Base-by-base conservation (phyloP, 1,140 invertebrate species). In the Zelostemma sp. region DNA sequence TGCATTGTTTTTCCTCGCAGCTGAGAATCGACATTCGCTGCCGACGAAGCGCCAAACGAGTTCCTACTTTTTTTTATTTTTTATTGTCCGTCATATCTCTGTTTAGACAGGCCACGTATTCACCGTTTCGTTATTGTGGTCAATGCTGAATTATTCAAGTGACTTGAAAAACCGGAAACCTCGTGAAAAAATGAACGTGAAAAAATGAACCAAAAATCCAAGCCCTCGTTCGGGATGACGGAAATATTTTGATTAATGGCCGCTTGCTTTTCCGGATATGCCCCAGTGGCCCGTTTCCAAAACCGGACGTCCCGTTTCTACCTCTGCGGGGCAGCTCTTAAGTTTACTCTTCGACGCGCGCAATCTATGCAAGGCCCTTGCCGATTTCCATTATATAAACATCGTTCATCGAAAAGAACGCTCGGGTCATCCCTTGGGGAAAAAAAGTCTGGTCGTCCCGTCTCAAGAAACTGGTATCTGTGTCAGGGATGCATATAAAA, bases 181-280 rank as follows among this genome's bases (percentile, higher is more conserved):
- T 66, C 48, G 60, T 55, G 31, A 21, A 28, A 46, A 15, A 56
- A 33, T 1, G 31, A 14, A 11, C 38, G 15, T 17, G 3, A 6
- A 11, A n/a, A n/a, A n/a, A n/a, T n/a, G n/a, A n/a, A n/a, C n/a
- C 59, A 67, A 68, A 69, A 62, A 33, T 51, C 60, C 19, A 35
- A 33, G 16, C 47, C 38, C 6, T 19, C 15, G 43, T 40, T 60
- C 11, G 4, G 50, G 21, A 54, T 35, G 21, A 61, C 54, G 58
- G 67, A 77, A 80, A 79, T 80, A 76, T 80, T 80, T 80, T 82
- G 80, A 82, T 82, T 80, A 79, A 82, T 80, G 75, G 67, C 49
- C 60, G 66, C 49, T 47, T 38, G 70, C 68, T 74, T 73, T 76
- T 73, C 69, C 65, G 72, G 75, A 72, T 66, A 71, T 64, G 59